A percentile compares a stretch with the other conserved stretches of the same genome.
These are phyloP conservation scores for Epinephelus awoara DNA, from an alignment of 2,797 vertebrate species.

Conservation along the genomic window DNA sequence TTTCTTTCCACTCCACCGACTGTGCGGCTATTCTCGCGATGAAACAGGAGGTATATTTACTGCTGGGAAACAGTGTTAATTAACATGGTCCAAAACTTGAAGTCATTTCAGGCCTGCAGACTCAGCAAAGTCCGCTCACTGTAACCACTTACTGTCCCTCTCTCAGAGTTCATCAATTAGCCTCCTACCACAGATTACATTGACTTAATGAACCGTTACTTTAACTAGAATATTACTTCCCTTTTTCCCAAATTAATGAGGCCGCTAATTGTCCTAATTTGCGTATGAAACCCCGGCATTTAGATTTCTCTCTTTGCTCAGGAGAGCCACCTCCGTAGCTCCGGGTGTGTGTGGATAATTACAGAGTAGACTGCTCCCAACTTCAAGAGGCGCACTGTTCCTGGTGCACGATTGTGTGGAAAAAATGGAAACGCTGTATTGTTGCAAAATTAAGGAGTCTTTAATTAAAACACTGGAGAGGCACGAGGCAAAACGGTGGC, in stretches of 20 bases:
- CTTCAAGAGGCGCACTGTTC: slow-evolving; percentile 81
- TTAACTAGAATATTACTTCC: slow-evolving; percentile 82
- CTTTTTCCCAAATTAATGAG: slow-evolving; percentile 83
- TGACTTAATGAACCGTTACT: slow-evolving; percentile 81
- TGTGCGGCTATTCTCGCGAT: slow-evolving; percentile 25
- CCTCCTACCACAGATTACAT: slow-evolving; percentile 64
- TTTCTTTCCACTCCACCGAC: neutral
- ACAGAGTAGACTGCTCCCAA: slow-evolving; percentile 66
- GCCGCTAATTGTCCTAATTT: slow-evolving; percentile 85
- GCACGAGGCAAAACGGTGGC: slow-evolving; percentile 43
- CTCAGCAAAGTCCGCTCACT: slow-evolving; percentile 7
- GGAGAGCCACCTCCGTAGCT: slow-evolving; percentile 77
- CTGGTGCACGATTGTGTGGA: slow-evolving; percentile 62
- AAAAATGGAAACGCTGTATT: slow-evolving; percentile 73
- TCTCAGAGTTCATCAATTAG: slow-evolving; percentile 76
- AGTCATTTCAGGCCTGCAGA: neutral
- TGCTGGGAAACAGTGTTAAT: neutral
- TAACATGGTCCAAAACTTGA: neutral
- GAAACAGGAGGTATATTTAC: neutral
- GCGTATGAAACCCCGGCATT: slow-evolving; percentile 76
- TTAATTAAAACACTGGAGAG: slow-evolving; percentile 76
- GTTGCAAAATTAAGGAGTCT: slow-evolving; percentile 65
- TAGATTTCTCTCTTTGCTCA: slow-evolving; percentile 62
- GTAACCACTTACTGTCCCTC: slow-evolving; percentile 49
- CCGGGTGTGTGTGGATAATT: slow-evolving; percentile 83